These are phyloP conservation scores for Platycheirus albimanus DNA, from an alignment of 2,888 invertebrate genomes.

Conservation along the genomic window DNA sequence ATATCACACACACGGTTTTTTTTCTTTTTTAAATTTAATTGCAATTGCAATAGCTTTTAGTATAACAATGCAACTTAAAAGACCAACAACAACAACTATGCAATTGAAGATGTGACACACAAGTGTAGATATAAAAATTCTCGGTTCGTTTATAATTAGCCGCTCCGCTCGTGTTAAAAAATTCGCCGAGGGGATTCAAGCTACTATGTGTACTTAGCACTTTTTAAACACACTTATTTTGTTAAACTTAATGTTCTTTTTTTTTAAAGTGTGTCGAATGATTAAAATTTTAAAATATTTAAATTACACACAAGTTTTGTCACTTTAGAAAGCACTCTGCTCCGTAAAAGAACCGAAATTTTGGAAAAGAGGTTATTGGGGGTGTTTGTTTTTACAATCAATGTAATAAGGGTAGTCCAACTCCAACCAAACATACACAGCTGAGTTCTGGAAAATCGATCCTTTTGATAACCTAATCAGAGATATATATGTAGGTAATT, in stretches of 20 bases:
- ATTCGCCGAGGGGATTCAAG: slow-evolving; percentile 57
- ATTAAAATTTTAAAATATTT: slow-evolving; percentile 39
- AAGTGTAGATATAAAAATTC: slow-evolving; percentile 27
- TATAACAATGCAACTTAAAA: slow-evolving; percentile 39
- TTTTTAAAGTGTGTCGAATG: slow-evolving; percentile 18
- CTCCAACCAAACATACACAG: slow-evolving; percentile 22
- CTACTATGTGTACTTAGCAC: slow-evolving; percentile 44
- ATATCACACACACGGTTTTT: too few relatives aligned
- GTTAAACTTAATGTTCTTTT: slow-evolving; percentile 4
- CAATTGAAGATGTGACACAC: slow-evolving; percentile 54
- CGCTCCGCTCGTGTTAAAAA: slow-evolving; percentile 65
- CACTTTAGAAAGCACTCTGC: slow-evolving; percentile 21
- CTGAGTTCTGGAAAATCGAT: slow-evolving; percentile 64
- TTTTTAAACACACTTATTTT: slow-evolving; percentile 53
- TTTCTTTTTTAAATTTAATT: too few relatives aligned
- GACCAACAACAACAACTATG: slow-evolving; percentile 45
- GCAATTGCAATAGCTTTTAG: slow-evolving; percentile 40
- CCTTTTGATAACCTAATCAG: slow-evolving; percentile 45
- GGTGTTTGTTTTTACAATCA: slow-evolving; percentile 39
- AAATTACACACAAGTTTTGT: too few relatives aligned
- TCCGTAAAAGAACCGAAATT: not conserved
- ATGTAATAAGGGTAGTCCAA: not conserved
- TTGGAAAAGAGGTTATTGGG: not conserved
- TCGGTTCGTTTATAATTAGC: slow-evolving; percentile 70
- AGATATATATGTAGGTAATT: slow-evolving; percentile 9